Evolutionary conservation across 2,888 invertebrate species (phyloP), one percentile per base, ranked within the genome.

Genomic region (Emmelina monodactyla): DNA sequence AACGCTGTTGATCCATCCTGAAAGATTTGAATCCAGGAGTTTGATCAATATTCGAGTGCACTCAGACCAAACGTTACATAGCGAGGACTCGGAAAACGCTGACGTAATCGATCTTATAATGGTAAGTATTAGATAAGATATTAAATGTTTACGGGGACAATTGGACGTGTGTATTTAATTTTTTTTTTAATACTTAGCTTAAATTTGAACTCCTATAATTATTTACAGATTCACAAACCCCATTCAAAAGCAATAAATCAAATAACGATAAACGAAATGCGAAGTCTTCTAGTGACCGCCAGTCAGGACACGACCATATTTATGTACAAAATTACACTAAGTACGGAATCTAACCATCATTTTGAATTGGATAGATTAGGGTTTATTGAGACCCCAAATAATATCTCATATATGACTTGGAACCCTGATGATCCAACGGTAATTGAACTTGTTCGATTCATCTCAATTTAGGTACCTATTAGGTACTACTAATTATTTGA

Each of bases 301-400:
- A 83, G 87, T 1, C 71, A 82, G 39, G 92, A 92, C 55, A 68
- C 62, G 10, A 88, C 88, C 1, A 82, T 91, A 43, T 92, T 91
- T 49, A 68, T 88, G 35, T 89, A 87, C 51, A 55, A 68, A 19
- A 42, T 90, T 12, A 35, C 51, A 29, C 40, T 47, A 1, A 56
- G 59, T 1, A 64, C 66, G 13, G 76, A 82, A 0, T n/a, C n/a
- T n/a, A n/a, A n/a, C n/a, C n/a, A n/a, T n/a, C n/a, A n/a, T n/a
- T 75, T 82, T 34, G 53, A 69, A 1, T 50, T 92, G 32, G 49
- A 73, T 5, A 87, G 88, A 12, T 79, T 91, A 28, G 91, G 91
- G 0, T 91, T 84, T 44, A 71, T 91, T 10, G 71, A 80, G 34
- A 79, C 88, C 1, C 83, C 83, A 0, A 87, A 85, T 30, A 69